Base-by-base conservation (phyloP, 2,888 invertebrate species). In the Esperia sulphurella region DNA sequence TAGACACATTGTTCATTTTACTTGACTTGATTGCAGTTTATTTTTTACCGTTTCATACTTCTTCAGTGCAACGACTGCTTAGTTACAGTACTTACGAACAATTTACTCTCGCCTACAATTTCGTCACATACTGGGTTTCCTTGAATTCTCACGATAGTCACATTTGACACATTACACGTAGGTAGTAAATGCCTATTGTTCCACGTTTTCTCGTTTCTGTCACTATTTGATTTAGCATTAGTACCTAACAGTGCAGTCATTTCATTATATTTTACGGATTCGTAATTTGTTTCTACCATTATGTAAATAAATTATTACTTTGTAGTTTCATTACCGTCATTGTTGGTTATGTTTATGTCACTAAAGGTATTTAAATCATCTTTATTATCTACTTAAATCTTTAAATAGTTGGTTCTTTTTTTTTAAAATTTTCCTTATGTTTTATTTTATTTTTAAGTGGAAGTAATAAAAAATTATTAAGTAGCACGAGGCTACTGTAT, bases 131-230 rank as follows among this genome's bases (percentile, higher is more conserved):
- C n/a, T 5, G 6, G n/a, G 43, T 47, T 42, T 42, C 47, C 38
- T 47, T 43, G 47, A 47, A 47, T 47, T 43, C 47, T 47, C 47
- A 47, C 42, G 47, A 33, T 12, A 12, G 12, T 29, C 30, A 41
- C 46, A 43, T 38, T 47, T 47, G 38, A 47, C 47, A 47, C 30
- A 12, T 45, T 14, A 28, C 10, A 39, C 30, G 8, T 9, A 29
- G 9, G 3, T 33, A 33, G 10, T n/a, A n/a, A 5, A 8, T 14
- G n/a, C 8, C 29, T 12, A 46, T 46, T 46, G 46, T 46, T 46
- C 46, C 10, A 14, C 13, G 43, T 43, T 43, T 43, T 43, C 33
- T 33, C 43, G 13, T 14, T 21, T 31, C 7, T 43, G 33, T 12
- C 35, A 35, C 35, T 35, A 35, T 35, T 10, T n/a, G n/a, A 35